These are phyloP conservation scores for Cuculus canorus DNA, from an alignment of 2,797 vertebrate genomes.

Conservation along the genomic window DNA sequence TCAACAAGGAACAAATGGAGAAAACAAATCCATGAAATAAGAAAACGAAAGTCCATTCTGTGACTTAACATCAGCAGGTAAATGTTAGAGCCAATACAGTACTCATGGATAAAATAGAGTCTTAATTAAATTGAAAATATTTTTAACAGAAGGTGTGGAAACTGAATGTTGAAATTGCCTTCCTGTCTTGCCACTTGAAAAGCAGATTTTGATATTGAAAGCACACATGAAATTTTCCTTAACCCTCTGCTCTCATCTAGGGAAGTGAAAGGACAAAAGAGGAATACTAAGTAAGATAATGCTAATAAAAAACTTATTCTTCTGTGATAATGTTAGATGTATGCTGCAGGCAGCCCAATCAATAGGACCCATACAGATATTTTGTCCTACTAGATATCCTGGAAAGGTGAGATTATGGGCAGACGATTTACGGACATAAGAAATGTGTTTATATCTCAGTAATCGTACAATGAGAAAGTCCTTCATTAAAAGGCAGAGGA, in stretches of 20 bases:
- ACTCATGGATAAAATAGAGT: slow-evolving; percentile 10
- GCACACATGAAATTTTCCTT: not conserved
- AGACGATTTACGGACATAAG: not conserved
- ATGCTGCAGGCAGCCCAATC: not conserved
- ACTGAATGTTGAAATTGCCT: not conserved
- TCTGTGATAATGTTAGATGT: not conserved
- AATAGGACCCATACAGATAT: not conserved
- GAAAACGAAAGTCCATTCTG: slow-evolving; percentile 58
- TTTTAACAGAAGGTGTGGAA: not conserved
- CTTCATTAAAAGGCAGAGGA: not conserved
- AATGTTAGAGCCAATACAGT: not conserved
- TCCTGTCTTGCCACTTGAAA: not conserved
- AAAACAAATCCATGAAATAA: slow-evolving; percentile 67
- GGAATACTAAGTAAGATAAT: not conserved
- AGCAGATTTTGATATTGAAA: not conserved
- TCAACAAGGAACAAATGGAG: slow-evolving; percentile 67
- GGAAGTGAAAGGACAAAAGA: not conserved
- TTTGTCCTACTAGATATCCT: not conserved
- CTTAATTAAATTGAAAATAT: slow-evolving; percentile 51
- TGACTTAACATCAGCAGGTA: slow-evolving; percentile 33
- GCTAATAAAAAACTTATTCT: not conserved
- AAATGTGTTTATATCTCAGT: not conserved
- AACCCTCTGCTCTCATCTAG: not conserved
- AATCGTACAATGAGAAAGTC: not conserved
- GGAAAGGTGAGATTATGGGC: not conserved